A percentile compares a stretch with the other conserved stretches of the same genome.
Conservation (phyloP, 2,113 vertebrate species). For the Hydrolagus affinis region DNA sequence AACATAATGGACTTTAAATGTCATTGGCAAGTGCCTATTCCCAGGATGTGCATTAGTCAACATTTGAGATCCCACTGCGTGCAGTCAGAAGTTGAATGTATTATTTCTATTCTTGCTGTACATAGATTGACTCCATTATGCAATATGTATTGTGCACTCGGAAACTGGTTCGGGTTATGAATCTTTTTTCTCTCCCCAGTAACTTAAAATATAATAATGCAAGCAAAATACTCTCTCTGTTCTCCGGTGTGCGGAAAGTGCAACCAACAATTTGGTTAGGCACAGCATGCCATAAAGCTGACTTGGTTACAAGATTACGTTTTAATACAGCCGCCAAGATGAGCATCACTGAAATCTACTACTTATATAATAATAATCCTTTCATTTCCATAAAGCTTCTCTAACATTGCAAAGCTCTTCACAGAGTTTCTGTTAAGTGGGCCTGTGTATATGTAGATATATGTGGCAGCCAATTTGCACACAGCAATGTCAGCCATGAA, state of each 20-base stretch:
- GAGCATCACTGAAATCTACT: too few species aligned
- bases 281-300: neutral
- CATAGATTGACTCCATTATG: neutral
- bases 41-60: constrained; percentile 21
- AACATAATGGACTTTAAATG: neutral
- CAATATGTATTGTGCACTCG: neutral
- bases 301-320: too few species aligned
- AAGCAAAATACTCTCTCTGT: too few species aligned
- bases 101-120: neutral
- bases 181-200: neutral
- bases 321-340: too few species aligned
- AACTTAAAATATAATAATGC: neutral
- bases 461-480: too few species aligned
- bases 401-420: too few species aligned
- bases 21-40: constrained; percentile 8
- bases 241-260: neutral
- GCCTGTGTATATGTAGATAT: too few species aligned
- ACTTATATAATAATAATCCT: too few species aligned
- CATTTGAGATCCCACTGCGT: neutral
- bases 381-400: too few species aligned
- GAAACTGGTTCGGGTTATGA: constrained; percentile 4
- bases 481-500: too few species aligned
- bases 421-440: too few species aligned
- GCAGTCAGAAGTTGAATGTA: neutral
- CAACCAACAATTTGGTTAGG: neutral